Evolutionary conservation across 2,113 vertebrate species (phyloP).

Genomic region (Emydocephalus ijimae): DNA sequence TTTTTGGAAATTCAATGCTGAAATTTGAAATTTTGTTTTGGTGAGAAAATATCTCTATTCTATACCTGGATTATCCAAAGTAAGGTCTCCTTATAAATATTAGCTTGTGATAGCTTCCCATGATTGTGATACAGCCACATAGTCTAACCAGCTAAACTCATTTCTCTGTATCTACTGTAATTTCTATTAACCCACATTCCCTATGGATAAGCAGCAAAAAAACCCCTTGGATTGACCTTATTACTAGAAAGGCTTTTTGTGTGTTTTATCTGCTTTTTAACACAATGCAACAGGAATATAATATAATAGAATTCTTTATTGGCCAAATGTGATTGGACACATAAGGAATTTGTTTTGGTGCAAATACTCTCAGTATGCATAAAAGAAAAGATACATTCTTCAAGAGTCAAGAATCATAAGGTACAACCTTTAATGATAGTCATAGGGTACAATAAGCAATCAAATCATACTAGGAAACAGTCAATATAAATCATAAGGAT

Average conservation of each 20-base stretch:
- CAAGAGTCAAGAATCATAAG: no score
- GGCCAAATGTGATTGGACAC: no score
- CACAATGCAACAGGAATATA: background rate
- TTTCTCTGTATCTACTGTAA: background rate
- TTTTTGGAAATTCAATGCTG: background rate
- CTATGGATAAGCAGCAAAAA: constrained; percentile 13
- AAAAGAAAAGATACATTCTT: no score
- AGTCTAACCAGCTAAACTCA: background rate
- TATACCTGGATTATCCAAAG: background rate
- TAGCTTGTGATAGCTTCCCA: no score
- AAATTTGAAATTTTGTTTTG: no score
- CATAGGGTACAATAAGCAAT: no score
- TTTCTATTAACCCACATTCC: constrained; percentile 14
- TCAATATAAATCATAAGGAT: no score
- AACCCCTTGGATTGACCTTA: background rate
- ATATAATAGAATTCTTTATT: no score
- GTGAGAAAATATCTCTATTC: background rate
- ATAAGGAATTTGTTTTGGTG: no score
- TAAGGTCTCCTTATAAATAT: background rate
- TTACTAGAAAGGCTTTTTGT: constrained; percentile 17
- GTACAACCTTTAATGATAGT: no score
- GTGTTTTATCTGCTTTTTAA: constrained; percentile 7
- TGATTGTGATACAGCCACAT: background rate
- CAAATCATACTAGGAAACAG: background rate
- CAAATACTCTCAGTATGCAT: no score